Evolutionary conservation across 2,797 vertebrate genomes (phyloP).

Genomic region (Harpagifer antarcticus): DNA sequence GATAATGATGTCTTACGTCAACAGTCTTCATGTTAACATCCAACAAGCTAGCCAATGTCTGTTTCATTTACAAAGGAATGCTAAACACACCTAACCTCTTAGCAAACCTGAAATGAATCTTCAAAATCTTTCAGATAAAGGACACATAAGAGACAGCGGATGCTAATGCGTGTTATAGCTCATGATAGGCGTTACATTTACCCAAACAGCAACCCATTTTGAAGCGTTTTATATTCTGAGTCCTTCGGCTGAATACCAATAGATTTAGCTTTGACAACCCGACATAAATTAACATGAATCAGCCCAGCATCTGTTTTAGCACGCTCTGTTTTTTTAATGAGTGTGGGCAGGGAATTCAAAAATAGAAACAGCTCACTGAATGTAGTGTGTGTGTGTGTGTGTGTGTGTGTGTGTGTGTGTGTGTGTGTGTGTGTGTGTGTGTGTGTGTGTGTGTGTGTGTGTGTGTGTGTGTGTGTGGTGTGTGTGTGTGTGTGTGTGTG

Average conservation of each 20-base stretch:
- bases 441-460: no score
- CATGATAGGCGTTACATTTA: slow-evolving; percentile 12
- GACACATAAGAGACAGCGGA: neutral
- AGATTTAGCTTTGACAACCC: slow-evolving; percentile 51
- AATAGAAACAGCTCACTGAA: slow-evolving; percentile 69
- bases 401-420: no score
- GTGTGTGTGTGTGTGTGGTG: neutral
- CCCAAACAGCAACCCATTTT: neutral
- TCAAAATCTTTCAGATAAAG: slow-evolving; percentile 1
- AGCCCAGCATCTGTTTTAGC: slow-evolving; percentile 66
- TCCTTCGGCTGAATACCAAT: slow-evolving; percentile 39
- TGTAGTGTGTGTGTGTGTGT: slow-evolving; percentile 4
- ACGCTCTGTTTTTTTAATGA: slow-evolving; percentile 68
- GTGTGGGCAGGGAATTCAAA: slow-evolving; percentile 68
- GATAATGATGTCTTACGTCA: slow-evolving; percentile 27
- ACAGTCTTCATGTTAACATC: neutral
- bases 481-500: no score
- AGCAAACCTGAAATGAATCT: neutral
- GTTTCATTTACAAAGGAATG: neutral
- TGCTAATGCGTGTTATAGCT: slow-evolving; percentile 4
- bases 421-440: no score
- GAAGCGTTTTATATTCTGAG: slow-evolving; percentile 43
- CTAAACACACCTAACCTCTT: neutral
- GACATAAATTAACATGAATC: slow-evolving; percentile 72
- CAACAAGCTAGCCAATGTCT: slow-evolving; percentile 11